Percentiles rank a stretch among this genome's conserved stretches.
These are phyloP conservation scores for Dasypogon diadema DNA, from an alignment of 2,888 invertebrate species.

Conservation along the genomic window DNA sequence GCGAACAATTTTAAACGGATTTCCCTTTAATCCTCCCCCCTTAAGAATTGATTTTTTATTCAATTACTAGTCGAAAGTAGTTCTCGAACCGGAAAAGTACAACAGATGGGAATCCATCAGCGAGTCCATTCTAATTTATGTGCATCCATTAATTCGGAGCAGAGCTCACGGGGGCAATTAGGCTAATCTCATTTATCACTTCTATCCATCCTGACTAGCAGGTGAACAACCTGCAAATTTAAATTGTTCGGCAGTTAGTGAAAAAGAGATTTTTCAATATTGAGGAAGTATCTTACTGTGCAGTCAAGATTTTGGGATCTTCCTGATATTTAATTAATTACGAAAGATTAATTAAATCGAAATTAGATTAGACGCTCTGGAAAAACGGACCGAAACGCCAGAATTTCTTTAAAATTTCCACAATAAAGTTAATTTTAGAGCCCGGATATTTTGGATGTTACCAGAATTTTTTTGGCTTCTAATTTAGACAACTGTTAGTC, in stretches of 20 bases:
- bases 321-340: not conserved
- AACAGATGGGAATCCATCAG: constrained; percentile 42
- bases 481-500: too few relatives aligned
- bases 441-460: too few relatives aligned
- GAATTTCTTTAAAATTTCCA: too few relatives aligned
- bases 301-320: constrained; percentile 1
- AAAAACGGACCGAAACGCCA: too few relatives aligned
- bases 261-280: not conserved
- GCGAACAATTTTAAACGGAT: too few relatives aligned
- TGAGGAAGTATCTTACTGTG: not conserved
- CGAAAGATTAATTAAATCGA: too few relatives aligned
- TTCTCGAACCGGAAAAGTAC: constrained; percentile 4
- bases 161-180: not conserved
- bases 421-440: too few relatives aligned
- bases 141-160: constrained; percentile 36
- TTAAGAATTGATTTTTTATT: not conserved
- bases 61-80: constrained; percentile 26
- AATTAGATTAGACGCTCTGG: too few relatives aligned
- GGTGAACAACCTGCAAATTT: not conserved
- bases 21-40: too few relatives aligned
- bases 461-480: too few relatives aligned
- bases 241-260: not conserved
- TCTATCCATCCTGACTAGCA: not conserved
- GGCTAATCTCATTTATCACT: constrained; percentile 41
- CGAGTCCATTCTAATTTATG: constrained; percentile 36